Evolutionary conservation across 2,797 vertebrate genomes (phyloP), one percentile per base, ranked within the genome.

Genomic region (Falco rusticolus): DNA sequence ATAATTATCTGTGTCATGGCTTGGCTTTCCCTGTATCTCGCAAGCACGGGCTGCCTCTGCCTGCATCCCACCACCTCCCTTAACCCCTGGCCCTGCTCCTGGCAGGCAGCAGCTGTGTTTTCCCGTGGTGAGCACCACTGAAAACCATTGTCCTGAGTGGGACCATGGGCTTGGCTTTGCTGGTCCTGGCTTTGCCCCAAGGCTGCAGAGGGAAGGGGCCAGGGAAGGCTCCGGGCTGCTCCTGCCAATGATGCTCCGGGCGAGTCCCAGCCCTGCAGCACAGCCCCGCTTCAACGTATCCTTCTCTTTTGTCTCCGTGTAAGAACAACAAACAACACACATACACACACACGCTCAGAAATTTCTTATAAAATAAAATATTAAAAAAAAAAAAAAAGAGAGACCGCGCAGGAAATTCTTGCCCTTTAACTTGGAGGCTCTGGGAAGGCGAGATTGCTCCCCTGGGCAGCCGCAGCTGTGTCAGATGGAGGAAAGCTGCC

Each of bases 381-480:
- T 2, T 5, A 29, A 13, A 26, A 12, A 61, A 57, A 11, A 45
- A 26, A 22, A 24, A 20, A 10, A 41, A 53, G 47, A 16, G 28
- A 34, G 54, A 34, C 51, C 5, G 5, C 13, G 60, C 92, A 94
- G 97, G 96, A 96, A 96, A 96, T 97, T 91, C 96, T 71, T 76
- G 86, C 93, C 85, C 66, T 71, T 89, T 87, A 90, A 84, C 93
- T 56, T 20, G 90, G 95, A 96, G 91, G 84, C 91, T 93, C 60
- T 57, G 82, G 89, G 88, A 91, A 90, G 76, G 84, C 8, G 14
- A 10, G 82, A 89, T 96, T 5, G 91, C 6, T 82, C 89, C 92
- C 89, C 54, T 12, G 92, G 90, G 93, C 77, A 29, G 70, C 37
- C 10, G 21, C 93, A 90, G 93, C 88, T 92, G 95, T 8, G 89